Conservation (phyloP, 2,113 vertebrate species). For the Coracopsis vasa region DNA sequence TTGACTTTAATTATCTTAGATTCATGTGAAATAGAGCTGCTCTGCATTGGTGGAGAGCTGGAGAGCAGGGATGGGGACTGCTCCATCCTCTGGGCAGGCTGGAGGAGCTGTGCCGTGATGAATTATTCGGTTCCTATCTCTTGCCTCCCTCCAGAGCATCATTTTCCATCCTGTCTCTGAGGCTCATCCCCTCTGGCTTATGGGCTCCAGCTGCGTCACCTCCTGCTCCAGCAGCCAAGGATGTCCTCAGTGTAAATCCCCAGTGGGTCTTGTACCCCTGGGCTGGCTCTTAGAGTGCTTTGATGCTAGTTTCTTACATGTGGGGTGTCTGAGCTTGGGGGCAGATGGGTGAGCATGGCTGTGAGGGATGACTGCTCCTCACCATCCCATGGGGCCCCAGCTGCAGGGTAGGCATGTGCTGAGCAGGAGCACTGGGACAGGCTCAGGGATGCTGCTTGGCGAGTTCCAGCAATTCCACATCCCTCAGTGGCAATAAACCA, state of each 20-base stretch:
- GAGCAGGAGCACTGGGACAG: neutral
- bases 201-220: neutral
- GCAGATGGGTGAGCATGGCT: neutral
- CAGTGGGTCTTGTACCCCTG: neutral
- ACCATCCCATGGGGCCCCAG: rapidly evolving
- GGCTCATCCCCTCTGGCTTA: neutral
- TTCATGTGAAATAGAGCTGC: neutral
- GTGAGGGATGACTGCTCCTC: neutral
- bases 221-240: neutral
- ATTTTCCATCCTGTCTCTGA: neutral
- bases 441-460: neutral
- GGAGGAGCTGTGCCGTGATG: neutral
- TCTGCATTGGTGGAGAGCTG: neutral
- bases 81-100: rapidly evolving
- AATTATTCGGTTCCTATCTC: neutral
- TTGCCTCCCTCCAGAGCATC: neutral
- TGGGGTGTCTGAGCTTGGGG: neutral
- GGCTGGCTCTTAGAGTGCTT: neutral
- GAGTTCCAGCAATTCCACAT: neutral
- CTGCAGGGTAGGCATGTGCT: rapidly evolving
- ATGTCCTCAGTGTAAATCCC: neutral
- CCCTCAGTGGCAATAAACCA: neutral
- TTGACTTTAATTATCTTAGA: neutral
- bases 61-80: neutral
- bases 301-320: rapidly evolving